Evolutionary conservation across 2,888 invertebrate species (phyloP), one percentile per base, ranked within the genome.

Genomic region (Drosophila demipolita): DNA sequence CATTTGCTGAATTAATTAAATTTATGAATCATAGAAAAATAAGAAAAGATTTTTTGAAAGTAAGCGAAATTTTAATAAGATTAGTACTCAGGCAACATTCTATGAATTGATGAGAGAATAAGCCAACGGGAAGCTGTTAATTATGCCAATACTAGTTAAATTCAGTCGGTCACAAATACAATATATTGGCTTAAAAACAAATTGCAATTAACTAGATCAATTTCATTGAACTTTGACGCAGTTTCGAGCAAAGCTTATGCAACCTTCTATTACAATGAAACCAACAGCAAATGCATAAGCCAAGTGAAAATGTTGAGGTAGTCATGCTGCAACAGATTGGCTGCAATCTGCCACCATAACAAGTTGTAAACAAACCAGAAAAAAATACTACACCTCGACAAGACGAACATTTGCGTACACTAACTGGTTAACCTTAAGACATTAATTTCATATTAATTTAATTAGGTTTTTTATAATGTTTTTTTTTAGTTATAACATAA

Each of bases 251-350:
- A 61, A 58, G 45, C 58, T 83, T 83, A 78, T 74, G 80, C 73
- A 83, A 83, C 70, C 36, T 55, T 52, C 59, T 59, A 35, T 60
- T 61, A 70, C 50, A 66, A 64, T 20, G 57, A 57, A 64, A 69
- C 55, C 61, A 59, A 52, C 52, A 63, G 70, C 15, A 66, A 66
- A 71, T 38, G 55, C 26, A 38, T 8, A 15, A 8, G 4, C 26
- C 26, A 38, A 74, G 62, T 75, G 69, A 53, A 78, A 78, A 71
- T 64, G 57, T 48, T 55, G 63, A 58, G 63, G 64, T 49, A 67
- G 52, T 12, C 42, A 48, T 74, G 75, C 61, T 68, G 66, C 72
- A 75, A 70, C 80, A 73, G 69, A 76, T 80, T 78, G 74, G 38
- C 60, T 76, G 58, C 68, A 70, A 69, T 63, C 66, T 59, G 69